phyloP scores from a whole-genome alignment of 2,888 invertebrate genomes.

The Clostera curtula region DNA sequence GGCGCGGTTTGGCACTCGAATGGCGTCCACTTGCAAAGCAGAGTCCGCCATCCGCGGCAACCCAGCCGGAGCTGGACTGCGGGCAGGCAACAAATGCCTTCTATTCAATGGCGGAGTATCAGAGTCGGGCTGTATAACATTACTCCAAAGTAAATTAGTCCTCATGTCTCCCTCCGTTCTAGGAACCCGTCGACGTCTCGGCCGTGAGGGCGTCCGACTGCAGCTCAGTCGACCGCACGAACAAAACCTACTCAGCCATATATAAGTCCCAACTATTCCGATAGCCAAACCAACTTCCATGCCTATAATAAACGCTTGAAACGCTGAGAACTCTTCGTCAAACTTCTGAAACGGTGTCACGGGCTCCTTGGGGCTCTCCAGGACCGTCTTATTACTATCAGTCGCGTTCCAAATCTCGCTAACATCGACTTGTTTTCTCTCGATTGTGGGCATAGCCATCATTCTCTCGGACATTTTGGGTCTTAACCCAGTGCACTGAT shows the following conservation, averaged over 20 bases:
- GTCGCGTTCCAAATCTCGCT: conserved; percentile 58
- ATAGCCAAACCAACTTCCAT: conserved; percentile 57
- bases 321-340: conserved; percentile 56
- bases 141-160: conserved; percentile 55
- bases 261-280: conserved; percentile 58
- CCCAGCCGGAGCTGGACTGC: conserved; percentile 35
- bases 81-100: conserved; percentile 44
- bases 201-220: conserved; percentile 30
- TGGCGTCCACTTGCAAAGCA: conserved; percentile 41
- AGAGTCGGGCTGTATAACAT: conserved; percentile 43
- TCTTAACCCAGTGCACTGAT: conserved; percentile 52
- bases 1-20: conserved; percentile 39
- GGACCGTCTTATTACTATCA: conserved; percentile 26
- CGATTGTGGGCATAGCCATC: conserved; percentile 50
- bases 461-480: conserved; percentile 75
- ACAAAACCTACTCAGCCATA: conserved; percentile 56
- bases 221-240: conserved; percentile 40
- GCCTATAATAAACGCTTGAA: conserved; percentile 60
- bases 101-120: conserved; percentile 59
- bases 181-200: conserved; percentile 31
- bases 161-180: conserved; percentile 51
- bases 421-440: conserved; percentile 51
- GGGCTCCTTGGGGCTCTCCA: no score
- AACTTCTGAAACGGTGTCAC: conserved; percentile 56
- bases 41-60: conserved; percentile 36